A percentile compares a stretch with the other conserved stretches of the same genome.
These are phyloP conservation scores for Amiota minor DNA, from an alignment of 2,888 invertebrate genomes.

Conservation along the genomic window DNA sequence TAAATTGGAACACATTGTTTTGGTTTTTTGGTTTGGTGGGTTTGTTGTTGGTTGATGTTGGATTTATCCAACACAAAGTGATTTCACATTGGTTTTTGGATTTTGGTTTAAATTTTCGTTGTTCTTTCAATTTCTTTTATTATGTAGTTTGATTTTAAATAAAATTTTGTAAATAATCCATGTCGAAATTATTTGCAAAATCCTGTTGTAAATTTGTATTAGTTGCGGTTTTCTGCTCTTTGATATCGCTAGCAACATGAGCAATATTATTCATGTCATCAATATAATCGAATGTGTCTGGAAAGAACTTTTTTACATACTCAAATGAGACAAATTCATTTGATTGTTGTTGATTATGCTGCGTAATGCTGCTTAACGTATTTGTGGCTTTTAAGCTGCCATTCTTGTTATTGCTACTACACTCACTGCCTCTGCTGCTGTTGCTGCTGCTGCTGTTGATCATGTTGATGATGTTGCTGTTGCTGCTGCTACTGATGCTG, in stretches of 20 bases:
- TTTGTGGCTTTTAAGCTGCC: conserved; percentile 33
- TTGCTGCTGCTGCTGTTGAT: conserved; percentile 37
- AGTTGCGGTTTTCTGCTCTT: conserved; percentile 10
- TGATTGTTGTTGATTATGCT: conserved; percentile 41
- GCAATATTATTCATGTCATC: conserved; percentile 26
- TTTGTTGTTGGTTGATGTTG: neutral
- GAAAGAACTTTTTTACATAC: conserved; percentile 72
- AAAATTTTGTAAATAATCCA: conserved; percentile 71
- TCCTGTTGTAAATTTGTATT: conserved; percentile 45
- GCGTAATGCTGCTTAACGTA: conserved; percentile 33
- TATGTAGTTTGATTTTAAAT: conserved; percentile 45
- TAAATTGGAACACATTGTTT: conserved; percentile 22
- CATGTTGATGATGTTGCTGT: conserved; percentile 9
- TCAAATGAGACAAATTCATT: conserved; percentile 73
- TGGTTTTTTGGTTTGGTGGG: conserved; percentile 7
- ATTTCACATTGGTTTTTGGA: neutral
- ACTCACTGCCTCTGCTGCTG: conserved; percentile 8
- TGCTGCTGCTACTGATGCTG: conserved; percentile 38
- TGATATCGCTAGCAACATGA: conserved; percentile 2
- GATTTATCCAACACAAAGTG: neutral
- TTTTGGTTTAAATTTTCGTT: conserved; percentile 6
- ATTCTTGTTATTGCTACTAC: conserved; percentile 28
- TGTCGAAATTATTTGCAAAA: conserved; percentile 67
- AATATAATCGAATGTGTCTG: conserved; percentile 66
- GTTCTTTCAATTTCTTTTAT: neutral